These are phyloP conservation scores for Characodon lateralis DNA, from an alignment of 2,797 vertebrate species.

Conservation along the genomic window DNA sequence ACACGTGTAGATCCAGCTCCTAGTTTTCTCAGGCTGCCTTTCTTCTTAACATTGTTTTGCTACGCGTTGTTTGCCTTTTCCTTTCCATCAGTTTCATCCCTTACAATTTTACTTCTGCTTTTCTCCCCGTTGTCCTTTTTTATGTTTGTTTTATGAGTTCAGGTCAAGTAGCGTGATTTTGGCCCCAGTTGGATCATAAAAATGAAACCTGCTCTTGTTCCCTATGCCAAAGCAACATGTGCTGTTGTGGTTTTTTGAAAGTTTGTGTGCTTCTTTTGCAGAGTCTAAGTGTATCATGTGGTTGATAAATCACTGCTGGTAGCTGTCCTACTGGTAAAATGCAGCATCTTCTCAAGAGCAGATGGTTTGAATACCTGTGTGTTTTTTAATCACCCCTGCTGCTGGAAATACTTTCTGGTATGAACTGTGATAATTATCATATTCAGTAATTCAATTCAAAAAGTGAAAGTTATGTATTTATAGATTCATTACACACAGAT, in stretches of 20 bases:
- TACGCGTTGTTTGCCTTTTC: conserved; percentile 1
- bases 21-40: conserved; percentile 31
- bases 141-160: conserved; percentile 43
- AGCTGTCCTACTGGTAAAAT: conserved; percentile 58
- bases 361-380: conserved; percentile 46
- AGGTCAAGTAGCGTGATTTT: conserved; percentile 47
- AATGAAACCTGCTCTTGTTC: conserved; percentile 8
- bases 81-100: background rate
- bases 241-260: conserved; percentile 52
- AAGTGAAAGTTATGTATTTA: background rate
- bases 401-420: conserved; percentile 50
- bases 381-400: conserved; percentile 26
- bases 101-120: conserved; percentile 5
- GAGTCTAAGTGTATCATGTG: conserved; percentile 24
- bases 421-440: conserved; percentile 6
- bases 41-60: conserved; percentile 25
- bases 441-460: conserved; percentile 4
- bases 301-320: conserved; percentile 59
- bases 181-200: conserved; percentile 33
- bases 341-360: conserved; percentile 43
- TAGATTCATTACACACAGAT: background rate
- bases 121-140: conserved; percentile 28
- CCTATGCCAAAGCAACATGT: conserved; percentile 39
- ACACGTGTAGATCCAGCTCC: background rate
- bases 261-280: conserved; percentile 24